Conservation (phyloP, 2,113 vertebrate genomes). For the Salvelinus fontinalis region DNA sequence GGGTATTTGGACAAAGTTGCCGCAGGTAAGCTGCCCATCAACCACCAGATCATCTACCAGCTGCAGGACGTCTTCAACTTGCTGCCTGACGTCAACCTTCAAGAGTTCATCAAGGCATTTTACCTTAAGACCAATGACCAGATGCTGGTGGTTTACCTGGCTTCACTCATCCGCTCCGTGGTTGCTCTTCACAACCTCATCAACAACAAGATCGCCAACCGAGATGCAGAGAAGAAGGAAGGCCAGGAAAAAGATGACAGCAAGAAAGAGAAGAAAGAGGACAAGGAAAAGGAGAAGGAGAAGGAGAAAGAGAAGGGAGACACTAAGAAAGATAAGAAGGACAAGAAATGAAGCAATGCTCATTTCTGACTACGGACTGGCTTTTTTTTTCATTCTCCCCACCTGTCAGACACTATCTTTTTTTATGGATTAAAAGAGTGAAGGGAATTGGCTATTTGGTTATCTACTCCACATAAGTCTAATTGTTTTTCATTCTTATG, state of each 20-base stretch:
- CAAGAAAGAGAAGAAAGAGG: slow-evolving; percentile 97
- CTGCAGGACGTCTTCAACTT: slow-evolving; percentile 98
- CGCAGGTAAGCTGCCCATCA: slow-evolving; percentile 93
- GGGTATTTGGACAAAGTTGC: slow-evolving; percentile 92
- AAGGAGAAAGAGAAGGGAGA: slow-evolving; percentile 70
- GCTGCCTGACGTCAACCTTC: slow-evolving; percentile 90
- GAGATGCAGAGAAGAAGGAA: slow-evolving; percentile 97
- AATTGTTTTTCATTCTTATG: background rate
- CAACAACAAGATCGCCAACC: slow-evolving; percentile 99
- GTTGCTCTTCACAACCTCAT: slow-evolving; percentile 98
- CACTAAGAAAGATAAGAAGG: slow-evolving; percentile 67
- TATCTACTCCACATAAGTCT: background rate
- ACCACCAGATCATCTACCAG: slow-evolving; percentile 99
- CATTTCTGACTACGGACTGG: slow-evolving; percentile 18
- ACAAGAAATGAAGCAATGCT: slow-evolving; percentile 72
- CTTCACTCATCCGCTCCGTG: slow-evolving; percentile 94
- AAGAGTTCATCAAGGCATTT: slow-evolving; percentile 97
- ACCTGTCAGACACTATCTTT: slow-evolving; percentile 22
- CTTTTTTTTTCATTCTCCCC: slow-evolving; percentile 21
- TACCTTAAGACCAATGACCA: slow-evolving; percentile 99
- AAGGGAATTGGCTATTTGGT: background rate
- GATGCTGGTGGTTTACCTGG: slow-evolving; percentile 98
- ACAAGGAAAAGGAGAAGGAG: slow-evolving; percentile 90
- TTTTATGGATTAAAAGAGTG: slow-evolving; percentile 24
- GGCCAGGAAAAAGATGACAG: slow-evolving; percentile 97